Conservation (phyloP, 2,888 invertebrate species). For the Calameuta filiformis region DNA sequence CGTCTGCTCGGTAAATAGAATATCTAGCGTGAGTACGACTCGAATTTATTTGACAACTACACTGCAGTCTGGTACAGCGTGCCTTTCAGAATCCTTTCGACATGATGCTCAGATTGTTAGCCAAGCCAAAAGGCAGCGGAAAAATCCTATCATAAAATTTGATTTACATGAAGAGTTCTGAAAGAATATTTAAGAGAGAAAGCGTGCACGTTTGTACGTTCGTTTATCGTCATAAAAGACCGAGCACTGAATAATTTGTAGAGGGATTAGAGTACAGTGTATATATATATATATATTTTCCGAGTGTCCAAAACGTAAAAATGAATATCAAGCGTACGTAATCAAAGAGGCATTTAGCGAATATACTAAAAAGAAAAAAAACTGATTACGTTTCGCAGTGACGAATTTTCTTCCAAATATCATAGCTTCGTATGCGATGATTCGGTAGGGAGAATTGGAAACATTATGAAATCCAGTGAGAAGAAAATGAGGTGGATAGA, state of each 20-base stretch:
- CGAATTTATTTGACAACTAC: not conserved
- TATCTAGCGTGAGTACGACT: constrained; percentile 31
- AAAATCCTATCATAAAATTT: not conserved
- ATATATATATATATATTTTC: not conserved
- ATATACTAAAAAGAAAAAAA: not conserved
- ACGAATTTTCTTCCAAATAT: not conserved
- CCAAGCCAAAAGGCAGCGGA: not conserved
- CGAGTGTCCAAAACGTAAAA: not conserved
- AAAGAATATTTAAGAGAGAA: not conserved
- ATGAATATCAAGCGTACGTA: not conserved
- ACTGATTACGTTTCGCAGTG: not conserved
- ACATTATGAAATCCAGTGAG: not conserved
- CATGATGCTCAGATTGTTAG: not conserved
- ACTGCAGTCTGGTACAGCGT: not conserved
- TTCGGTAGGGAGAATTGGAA: not conserved
- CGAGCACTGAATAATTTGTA: not conserved
- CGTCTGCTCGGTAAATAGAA: constrained; percentile 56
- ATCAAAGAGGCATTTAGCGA: not conserved
- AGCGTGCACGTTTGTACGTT: not conserved
- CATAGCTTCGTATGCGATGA: not conserved
- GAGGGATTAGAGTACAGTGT: not conserved
- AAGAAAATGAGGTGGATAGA: not conserved
- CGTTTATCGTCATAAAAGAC: not conserved
- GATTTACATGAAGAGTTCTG: not conserved
- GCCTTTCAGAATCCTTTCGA: not conserved